Percentiles rank a stretch among this genome's conserved stretches.
phyloP scores from a whole-genome alignment of 2,113 vertebrate genomes.

The Dendrocopos noguchii region DNA sequence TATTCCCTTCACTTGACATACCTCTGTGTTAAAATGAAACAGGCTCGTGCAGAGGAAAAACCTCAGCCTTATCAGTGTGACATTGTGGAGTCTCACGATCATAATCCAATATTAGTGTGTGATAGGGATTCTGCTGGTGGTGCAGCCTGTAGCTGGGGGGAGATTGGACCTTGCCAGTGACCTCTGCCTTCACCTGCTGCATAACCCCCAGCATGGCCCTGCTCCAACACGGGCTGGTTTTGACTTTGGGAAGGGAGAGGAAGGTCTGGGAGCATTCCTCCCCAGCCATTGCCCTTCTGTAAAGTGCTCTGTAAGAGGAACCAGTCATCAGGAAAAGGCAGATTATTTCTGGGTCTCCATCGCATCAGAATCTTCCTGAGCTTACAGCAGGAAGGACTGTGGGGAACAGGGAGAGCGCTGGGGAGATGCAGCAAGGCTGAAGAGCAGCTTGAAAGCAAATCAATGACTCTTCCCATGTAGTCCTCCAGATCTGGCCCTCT shows the following conservation, averaged over 20 bases:
- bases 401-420: not conserved
- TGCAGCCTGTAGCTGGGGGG: not conserved
- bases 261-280: not conserved
- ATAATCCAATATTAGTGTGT: conserved; percentile 59
- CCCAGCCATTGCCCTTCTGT: not conserved
- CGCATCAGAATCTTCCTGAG: not conserved
- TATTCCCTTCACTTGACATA: conserved; percentile 68
- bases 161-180: conserved; percentile 29
- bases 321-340: not conserved
- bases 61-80: conserved; percentile 47
- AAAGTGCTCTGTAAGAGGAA: not conserved
- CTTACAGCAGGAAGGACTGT: not conserved
- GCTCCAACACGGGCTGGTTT: not conserved
- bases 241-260: not conserved
- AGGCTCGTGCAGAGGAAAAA: not conserved
- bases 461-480: not conserved
- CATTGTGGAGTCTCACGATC: conserved; percentile 58
- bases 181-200: conserved; percentile 15
- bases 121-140: conserved; percentile 6
- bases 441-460: not conserved
- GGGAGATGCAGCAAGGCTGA: not conserved
- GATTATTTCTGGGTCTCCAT: not conserved
- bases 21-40: conserved; percentile 52
- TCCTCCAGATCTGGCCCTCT: not conserved
- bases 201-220: not conserved